These are phyloP conservation scores for Reticulitermes lucifugus DNA, from an alignment of 2,888 invertebrate species.

Conservation along the genomic window DNA sequence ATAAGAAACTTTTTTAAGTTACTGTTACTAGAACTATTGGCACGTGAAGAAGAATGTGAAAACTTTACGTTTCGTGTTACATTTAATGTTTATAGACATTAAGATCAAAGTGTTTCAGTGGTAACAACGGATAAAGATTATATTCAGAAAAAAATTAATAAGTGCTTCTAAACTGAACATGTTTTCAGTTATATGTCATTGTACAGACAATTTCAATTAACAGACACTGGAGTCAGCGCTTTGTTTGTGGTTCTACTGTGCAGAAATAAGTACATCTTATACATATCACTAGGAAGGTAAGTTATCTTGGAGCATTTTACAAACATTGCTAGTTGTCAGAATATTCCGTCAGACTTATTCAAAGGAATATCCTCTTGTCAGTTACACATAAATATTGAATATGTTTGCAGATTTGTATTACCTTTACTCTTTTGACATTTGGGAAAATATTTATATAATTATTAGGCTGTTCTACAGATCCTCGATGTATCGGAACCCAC, in stretches of 20 bases:
- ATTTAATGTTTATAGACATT: background rate
- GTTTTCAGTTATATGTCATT: background rate
- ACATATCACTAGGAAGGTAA: slow-evolving; percentile 13
- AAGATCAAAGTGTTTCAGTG: background rate
- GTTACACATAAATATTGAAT: too few species aligned
- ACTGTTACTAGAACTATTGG: background rate
- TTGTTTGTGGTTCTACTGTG: background rate
- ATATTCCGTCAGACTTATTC: too few species aligned
- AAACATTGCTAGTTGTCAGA: too few species aligned
- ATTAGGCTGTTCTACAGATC: too few species aligned
- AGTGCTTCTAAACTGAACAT: slow-evolving; percentile 18
- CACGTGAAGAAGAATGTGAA: background rate
- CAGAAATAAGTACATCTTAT: background rate
- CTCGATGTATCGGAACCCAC: too few species aligned
- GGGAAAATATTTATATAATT: too few species aligned
- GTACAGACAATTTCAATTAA: background rate
- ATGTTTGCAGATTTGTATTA: too few species aligned
- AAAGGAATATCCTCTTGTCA: too few species aligned
- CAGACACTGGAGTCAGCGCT: background rate
- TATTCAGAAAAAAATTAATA: background rate
- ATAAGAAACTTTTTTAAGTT: background rate
- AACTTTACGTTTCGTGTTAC: background rate
- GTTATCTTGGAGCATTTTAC: background rate
- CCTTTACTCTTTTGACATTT: too few species aligned
- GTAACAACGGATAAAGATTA: background rate